Evolutionary conservation across 2,888 invertebrate genomes (phyloP).

Genomic region (Microctonus hyperodae): DNA sequence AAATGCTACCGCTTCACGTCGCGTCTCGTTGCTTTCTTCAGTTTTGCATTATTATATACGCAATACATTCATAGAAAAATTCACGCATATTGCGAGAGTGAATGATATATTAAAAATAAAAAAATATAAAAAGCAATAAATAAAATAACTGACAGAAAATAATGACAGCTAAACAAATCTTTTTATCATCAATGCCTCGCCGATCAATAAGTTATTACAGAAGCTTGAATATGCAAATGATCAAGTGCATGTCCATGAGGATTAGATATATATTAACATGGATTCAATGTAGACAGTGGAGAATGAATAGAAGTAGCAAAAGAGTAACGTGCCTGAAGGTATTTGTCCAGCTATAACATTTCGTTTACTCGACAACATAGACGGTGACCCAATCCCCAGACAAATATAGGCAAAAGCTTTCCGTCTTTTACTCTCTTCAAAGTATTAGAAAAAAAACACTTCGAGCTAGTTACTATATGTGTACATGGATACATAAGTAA

Average conservation of each 20-base stretch:
- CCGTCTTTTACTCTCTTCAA: conserved; percentile 32
- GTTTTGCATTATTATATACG: conserved; percentile 3
- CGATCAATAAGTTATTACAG: neutral
- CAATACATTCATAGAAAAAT: neutral
- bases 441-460: conserved; percentile 18
- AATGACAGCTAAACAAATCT: neutral
- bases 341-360: conserved; percentile 43
- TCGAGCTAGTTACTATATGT: conserved; percentile 1
- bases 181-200: neutral
- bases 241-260: neutral
- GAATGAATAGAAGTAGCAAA: neutral
- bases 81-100: neutral
- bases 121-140: conserved; percentile 5
- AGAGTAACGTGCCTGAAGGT: conserved; percentile 31
- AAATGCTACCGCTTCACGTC: conserved; percentile 37
- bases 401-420: conserved; percentile 38
- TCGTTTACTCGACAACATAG: conserved; percentile 42
- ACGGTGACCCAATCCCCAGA: conserved; percentile 41
- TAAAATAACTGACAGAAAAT: neutral
- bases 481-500: neutral
- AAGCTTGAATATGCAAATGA: neutral
- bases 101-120: neutral
- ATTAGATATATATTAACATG: neutral
- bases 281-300: neutral
- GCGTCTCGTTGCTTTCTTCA: conserved; percentile 3